phyloP scores from a whole-genome alignment of 2,888 invertebrate genomes.

The Argynnis bischoffii region DNA sequence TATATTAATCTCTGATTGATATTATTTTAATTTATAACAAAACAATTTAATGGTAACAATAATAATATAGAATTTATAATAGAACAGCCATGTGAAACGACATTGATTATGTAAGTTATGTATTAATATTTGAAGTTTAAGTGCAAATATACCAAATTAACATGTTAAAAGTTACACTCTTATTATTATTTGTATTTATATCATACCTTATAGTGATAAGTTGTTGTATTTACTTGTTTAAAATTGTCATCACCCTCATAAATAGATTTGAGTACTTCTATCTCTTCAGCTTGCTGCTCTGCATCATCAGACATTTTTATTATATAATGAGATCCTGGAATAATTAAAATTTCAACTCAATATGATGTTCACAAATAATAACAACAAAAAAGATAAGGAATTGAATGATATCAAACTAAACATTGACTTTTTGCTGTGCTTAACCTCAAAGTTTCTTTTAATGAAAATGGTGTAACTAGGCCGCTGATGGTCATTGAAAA shows the following conservation, averaged over 20 bases:
- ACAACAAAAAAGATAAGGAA: no score
- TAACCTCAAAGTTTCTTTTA: conserved; percentile 13
- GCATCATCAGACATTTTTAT: conserved; percentile 72
- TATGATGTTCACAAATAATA: no score
- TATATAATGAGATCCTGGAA: conserved; percentile 31
- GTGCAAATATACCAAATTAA: no score
- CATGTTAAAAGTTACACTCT: no score
- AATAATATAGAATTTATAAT: no score
- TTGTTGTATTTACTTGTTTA: conserved; percentile 88
- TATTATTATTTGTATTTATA: no score
- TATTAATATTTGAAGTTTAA: no score
- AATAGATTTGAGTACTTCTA: conserved; percentile 95
- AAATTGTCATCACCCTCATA: conserved; percentile 96
- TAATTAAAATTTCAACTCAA: neutral
- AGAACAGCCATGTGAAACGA: no score
- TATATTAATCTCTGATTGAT: neutral
- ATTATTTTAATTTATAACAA: no score
- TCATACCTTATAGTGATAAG: conserved; percentile 95
- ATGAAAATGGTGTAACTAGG: neutral
- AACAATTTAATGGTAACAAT: no score
- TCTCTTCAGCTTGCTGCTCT: conserved; percentile 92
- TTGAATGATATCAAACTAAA: neutral
- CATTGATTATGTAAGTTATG: no score
- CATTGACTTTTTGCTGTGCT: neutral
- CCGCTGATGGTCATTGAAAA: neutral